phyloP scores from a whole-genome alignment of 2,797 vertebrate species.

The Numenius phaeopus region DNA sequence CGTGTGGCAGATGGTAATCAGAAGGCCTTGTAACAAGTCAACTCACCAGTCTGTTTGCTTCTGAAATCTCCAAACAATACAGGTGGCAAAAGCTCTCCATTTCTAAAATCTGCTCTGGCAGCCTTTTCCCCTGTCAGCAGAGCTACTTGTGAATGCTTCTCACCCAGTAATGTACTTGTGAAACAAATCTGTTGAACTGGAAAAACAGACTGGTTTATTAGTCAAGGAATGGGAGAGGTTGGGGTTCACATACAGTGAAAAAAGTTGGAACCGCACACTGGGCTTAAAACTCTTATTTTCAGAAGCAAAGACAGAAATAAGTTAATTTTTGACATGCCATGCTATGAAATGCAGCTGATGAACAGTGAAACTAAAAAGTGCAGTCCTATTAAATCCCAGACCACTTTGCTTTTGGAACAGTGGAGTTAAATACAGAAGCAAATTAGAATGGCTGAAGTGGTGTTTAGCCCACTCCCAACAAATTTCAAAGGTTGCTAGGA shows the following conservation, averaged over 20 bases:
- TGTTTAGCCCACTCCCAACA: not conserved
- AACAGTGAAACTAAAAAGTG: not conserved
- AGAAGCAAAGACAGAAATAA: not conserved
- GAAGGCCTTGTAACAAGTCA: not conserved
- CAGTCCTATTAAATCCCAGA: not conserved
- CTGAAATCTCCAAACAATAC: not conserved
- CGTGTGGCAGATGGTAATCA: conserved; percentile 4
- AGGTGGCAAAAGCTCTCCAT: not conserved
- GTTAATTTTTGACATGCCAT: not conserved
- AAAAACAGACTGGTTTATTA: not conserved
- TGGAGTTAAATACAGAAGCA: not conserved
- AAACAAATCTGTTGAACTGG: conserved; percentile 30
- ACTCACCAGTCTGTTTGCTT: not conserved
- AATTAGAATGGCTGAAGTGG: not conserved
- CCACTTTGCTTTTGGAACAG: not conserved
- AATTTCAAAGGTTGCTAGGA: not conserved
- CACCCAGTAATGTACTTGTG: not conserved
- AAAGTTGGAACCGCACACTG: not conserved
- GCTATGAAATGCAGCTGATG: not conserved
- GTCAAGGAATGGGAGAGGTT: not conserved
- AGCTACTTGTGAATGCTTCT: not conserved
- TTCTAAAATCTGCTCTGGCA: conserved; percentile 25
- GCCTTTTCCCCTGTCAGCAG: not conserved
- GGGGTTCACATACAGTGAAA: not conserved
- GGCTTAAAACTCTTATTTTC: not conserved